These are phyloP conservation scores for Cyclophora albipunctata DNA, from an alignment of 2,888 invertebrate genomes.

Conservation along the genomic window DNA sequence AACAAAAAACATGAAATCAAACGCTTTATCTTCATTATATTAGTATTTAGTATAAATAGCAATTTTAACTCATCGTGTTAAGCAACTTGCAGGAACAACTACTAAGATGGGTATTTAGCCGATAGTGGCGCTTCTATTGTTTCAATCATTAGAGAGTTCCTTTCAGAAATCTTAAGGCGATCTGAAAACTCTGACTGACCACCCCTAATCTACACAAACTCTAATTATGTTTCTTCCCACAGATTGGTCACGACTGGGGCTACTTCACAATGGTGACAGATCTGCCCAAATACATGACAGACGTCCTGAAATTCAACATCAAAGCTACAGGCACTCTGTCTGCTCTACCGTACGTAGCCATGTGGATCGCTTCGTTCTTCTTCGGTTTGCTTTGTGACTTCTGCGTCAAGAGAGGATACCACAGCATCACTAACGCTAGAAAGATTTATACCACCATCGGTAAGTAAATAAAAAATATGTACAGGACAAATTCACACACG, in stretches of 20 bases:
- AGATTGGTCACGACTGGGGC: constrained; percentile 82
- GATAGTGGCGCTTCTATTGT: too few species aligned
- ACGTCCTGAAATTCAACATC: constrained; percentile 79
- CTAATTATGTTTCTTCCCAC: constrained; percentile 25
- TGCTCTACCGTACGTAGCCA: constrained; percentile 78
- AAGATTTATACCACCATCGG: constrained; percentile 82
- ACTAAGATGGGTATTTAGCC: too few species aligned
- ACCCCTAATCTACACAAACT: too few species aligned
- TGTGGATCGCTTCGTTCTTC: constrained; percentile 78
- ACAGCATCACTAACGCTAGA: constrained; percentile 73
- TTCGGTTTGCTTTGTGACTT: constrained; percentile 82
- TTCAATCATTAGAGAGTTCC: too few species aligned
- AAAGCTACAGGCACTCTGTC: constrained; percentile 78
- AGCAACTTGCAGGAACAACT: too few species aligned
- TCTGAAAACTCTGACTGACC: too few species aligned
- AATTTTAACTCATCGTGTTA: too few species aligned
- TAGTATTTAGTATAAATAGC: too few species aligned
- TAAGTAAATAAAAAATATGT: constrained; percentile 37
- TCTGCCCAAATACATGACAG: constrained; percentile 81
- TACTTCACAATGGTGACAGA: constrained; percentile 83
- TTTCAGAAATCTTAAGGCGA: too few species aligned
- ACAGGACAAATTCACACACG: too few species aligned
- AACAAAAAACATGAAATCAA: too few species aligned
- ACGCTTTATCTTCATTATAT: too few species aligned
- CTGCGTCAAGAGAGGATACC: constrained; percentile 74